Base-by-base conservation (phyloP, 1,140 invertebrate species). In the Lucilia sericata region DNA sequence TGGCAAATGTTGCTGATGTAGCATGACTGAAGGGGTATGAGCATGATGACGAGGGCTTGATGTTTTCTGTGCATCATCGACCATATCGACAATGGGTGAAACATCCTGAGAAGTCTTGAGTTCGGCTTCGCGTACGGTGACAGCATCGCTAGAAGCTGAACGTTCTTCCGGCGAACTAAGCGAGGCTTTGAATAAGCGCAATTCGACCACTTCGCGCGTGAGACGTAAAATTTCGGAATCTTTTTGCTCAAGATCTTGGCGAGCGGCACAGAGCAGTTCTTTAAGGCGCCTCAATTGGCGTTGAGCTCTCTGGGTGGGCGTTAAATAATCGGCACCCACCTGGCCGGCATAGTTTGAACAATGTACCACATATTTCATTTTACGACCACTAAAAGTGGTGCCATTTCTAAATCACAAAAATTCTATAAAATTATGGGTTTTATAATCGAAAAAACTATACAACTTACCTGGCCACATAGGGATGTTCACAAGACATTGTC, bases 241-340 rank as follows among this genome's bases (percentile, higher is more conserved):
- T 90, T 96, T 96, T 55, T 95, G 94, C 84, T 95, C 94, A 19
- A 96, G 92, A 87, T 96, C 95, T 86, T 94, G 94, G 84, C 94
- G 94, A 0, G 96, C 95, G 87, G 96, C 94, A 85, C 93, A 93
- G 75, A 97, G 91, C 9, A 96, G 91, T 82, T 92, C 92, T 93
- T 96, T 94, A 10, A 95, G 92, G 82, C 94, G 94, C 76, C 95
- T 93, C 21, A 97, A 94, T 91, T 96, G 95, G 86, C 94, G 93
- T 87, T 96, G 94, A 9, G 96, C 95, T 85, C 96, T 92, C 88
- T 97, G 96, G 1, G 96, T 97, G 4, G 96, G 96, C 60, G 96
- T 97, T 34, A 97, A 92, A 90, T 97, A 97, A 87, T 96, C 95
- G 76, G 96, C 94, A 12, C 93, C 94, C 82, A 94, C 93, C 51